Evolutionary conservation across 2,797 vertebrate genomes (phyloP).

Genomic region (Euphonia xanthogaster): DNA sequence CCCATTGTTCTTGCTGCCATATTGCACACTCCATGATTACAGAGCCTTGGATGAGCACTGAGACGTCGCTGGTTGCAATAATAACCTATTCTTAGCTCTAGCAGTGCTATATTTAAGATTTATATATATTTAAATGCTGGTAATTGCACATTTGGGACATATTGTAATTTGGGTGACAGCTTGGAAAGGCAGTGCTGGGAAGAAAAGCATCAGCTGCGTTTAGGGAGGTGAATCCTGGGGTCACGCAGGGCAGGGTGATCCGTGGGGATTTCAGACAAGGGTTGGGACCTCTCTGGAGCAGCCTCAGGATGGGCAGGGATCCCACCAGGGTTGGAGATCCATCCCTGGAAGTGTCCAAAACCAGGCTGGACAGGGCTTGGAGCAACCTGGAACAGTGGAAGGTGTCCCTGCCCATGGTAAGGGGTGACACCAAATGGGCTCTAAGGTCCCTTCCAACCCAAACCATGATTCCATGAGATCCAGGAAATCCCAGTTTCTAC

Average conservation of each 20-base stretch:
- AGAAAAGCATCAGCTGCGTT: not conserved
- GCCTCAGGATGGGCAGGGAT: not conserved
- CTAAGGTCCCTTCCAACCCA: not conserved
- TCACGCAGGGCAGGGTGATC: not conserved
- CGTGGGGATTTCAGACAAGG: rapidly evolving
- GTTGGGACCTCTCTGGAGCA: not conserved
- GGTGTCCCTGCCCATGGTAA: not conserved
- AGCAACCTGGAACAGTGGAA: not conserved
- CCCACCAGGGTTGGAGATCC: not conserved
- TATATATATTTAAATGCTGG: not conserved
- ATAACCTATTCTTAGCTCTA: not conserved
- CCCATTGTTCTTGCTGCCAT: not conserved
- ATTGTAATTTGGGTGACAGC: not conserved
- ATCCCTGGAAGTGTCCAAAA: not conserved
- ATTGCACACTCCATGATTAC: not conserved
- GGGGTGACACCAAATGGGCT: not conserved
- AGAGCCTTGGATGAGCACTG: not conserved
- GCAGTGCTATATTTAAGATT: not conserved
- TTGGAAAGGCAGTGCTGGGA: not conserved
- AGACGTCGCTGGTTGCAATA: not conserved
- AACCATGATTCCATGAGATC: not conserved
- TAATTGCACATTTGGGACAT: not conserved
- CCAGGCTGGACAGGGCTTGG: rapidly evolving
- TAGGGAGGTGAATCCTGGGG: not conserved
- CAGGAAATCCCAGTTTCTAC: not conserved